phyloP scores from a whole-genome alignment of 2,888 invertebrate species.

The Caenorhabditis virilis region DNA sequence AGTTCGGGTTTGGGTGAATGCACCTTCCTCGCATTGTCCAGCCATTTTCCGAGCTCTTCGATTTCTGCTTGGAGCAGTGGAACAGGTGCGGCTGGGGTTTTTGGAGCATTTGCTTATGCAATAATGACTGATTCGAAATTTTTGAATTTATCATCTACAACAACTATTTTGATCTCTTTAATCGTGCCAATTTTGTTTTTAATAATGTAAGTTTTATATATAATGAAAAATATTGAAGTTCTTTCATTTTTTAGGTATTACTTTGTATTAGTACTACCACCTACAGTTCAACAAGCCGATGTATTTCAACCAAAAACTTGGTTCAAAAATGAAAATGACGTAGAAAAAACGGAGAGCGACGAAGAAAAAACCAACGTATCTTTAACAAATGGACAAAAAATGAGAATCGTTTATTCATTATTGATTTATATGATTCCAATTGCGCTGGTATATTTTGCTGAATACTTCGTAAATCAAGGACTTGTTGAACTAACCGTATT shows the following conservation, averaged over 20 bases:
- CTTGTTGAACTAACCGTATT: constrained; percentile 82
- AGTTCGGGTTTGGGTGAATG: constrained; percentile 22
- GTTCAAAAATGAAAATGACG: neutral
- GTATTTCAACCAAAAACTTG: neutral
- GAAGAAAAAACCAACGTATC: too few species aligned
- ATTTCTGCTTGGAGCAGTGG: constrained; percentile 20
- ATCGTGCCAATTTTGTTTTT: constrained; percentile 15
- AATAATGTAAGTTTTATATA: too few species aligned
- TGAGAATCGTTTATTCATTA: constrained; percentile 65
- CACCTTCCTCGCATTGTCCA: constrained; percentile 17
- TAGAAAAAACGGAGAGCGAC: too few species aligned
- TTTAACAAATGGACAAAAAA: too few species aligned
- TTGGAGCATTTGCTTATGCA: constrained; percentile 17
- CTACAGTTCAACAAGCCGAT: too few species aligned
- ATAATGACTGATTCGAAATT: constrained; percentile 14
- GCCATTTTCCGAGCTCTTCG: constrained; percentile 11
- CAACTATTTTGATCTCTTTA: constrained; percentile 11
- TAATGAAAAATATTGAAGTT: too few species aligned
- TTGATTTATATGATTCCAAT: constrained; percentile 78
- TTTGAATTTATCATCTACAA: constrained; percentile 9
- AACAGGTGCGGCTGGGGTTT: constrained; percentile 21
- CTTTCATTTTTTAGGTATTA: constrained; percentile 14
- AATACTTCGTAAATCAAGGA: constrained; percentile 86
- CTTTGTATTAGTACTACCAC: neutral
- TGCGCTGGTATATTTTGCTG: constrained; percentile 80